Evolutionary conservation across 2,888 invertebrate species (phyloP).

Genomic region (Drosophila setosimentum): DNA sequence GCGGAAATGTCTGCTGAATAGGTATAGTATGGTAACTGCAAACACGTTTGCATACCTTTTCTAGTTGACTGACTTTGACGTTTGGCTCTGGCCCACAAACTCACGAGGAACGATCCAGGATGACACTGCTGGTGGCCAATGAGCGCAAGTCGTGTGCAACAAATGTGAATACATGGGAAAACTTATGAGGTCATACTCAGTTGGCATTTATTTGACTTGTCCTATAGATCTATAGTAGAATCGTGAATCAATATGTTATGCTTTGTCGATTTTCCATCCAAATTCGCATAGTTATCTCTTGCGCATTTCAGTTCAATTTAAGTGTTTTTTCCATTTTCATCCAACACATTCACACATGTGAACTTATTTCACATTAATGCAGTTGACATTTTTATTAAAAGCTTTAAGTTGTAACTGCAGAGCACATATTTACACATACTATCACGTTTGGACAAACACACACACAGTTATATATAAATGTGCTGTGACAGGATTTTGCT

Average conservation of each 20-base stretch:
- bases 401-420: conserved; percentile 74
- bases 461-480: conserved; percentile 33
- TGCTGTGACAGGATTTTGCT: conserved; percentile 62
- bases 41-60: conserved; percentile 73
- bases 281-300: background rate
- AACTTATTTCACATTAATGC: conserved; percentile 71
- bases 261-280: background rate
- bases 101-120: background rate
- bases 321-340: conserved; percentile 18
- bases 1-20: background rate
- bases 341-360: conserved; percentile 16
- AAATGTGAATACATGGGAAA: conserved; percentile 45
- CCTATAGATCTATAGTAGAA: background rate
- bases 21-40: conserved; percentile 14
- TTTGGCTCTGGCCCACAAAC: conserved; percentile 55
- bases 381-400: conserved; percentile 81
- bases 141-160: conserved; percentile 66
- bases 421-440: conserved; percentile 24
- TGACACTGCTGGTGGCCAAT: conserved; percentile 22
- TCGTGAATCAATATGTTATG: background rate
- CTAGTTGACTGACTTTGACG: conserved; percentile 53
- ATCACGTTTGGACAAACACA: background rate
- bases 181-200: conserved; percentile 5
- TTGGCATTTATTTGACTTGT: conserved; percentile 30
- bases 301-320: background rate